Percentiles rank a stretch among this genome's conserved stretches.
These are phyloP conservation scores for Scrobipalpa costella DNA, from an alignment of 2,888 invertebrate genomes.

Conservation along the genomic window DNA sequence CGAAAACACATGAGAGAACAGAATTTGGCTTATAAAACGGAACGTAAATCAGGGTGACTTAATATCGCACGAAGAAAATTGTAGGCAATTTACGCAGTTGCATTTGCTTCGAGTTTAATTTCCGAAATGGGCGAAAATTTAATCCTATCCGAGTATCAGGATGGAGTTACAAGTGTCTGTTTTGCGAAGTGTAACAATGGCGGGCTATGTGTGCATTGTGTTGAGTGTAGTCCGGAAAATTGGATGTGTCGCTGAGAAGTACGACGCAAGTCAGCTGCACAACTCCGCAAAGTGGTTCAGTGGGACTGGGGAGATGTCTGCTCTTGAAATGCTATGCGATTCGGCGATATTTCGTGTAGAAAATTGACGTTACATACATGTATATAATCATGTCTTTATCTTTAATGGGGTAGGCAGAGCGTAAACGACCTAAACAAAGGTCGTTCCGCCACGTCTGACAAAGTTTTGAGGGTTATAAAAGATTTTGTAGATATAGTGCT, in stretches of 20 bases:
- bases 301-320: background rate
- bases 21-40: background rate
- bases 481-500: no score
- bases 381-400: no score
- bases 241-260: slow-evolving; percentile 17
- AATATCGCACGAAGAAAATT: slow-evolving; percentile 35
- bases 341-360: no score
- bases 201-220: background rate
- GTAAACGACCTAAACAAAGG: no score
- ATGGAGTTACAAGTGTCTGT: slow-evolving; percentile 27
- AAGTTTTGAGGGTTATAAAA: no score
- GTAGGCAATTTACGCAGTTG: slow-evolving; percentile 24
- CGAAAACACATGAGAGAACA: background rate
- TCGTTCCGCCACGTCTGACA: no score
- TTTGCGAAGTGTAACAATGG: slow-evolving; percentile 19
- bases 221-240: slow-evolving; percentile 10
- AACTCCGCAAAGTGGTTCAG: slow-evolving; percentile 1
- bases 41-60: slow-evolving; percentile 26
- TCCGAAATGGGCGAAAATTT: slow-evolving; percentile 14
- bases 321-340: no score
- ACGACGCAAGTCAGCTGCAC: background rate
- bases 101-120: slow-evolving; percentile 12
- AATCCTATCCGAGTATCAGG: slow-evolving; percentile 26
- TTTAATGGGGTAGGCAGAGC: no score
- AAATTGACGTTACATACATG: no score